A percentile compares a stretch with the other conserved stretches of the same genome.
Conservation (phyloP, 2,113 vertebrate genomes). For the Odocoileus hemionus region DNA sequence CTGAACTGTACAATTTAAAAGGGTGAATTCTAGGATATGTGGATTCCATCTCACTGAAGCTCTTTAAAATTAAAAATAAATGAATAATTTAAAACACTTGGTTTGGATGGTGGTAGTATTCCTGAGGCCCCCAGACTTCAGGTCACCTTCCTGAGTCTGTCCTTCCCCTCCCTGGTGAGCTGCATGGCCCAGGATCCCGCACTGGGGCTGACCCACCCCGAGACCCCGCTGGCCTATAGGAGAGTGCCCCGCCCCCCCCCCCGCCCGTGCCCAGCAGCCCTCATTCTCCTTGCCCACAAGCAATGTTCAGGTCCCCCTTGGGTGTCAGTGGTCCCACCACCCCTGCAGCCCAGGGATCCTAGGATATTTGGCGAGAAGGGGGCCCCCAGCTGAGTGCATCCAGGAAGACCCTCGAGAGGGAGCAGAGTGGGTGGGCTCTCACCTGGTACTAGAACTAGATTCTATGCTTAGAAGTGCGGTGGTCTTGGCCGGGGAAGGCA, state of each 20-base stretch:
- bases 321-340: neutral
- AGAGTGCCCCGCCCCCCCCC: neutral
- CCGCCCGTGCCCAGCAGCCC: neutral
- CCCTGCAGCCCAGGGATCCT: neutral
- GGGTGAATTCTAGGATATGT: neutral
- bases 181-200: accelerated
- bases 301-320: accelerated
- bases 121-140: accelerated
- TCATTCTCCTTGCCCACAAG: neutral
- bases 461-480: neutral
- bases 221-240: accelerated
- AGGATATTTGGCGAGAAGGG: neutral
- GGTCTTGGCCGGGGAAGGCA: too few species aligned
- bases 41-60: neutral
- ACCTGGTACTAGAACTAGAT: accelerated
- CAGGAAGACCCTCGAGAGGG: neutral
- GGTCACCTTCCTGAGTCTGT: too few species aligned
- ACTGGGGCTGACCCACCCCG: neutral
- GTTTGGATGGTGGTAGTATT: accelerated
- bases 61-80: neutral
- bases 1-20: accelerated
- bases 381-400: neutral
- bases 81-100: neutral
- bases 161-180: neutral
- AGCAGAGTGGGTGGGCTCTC: neutral